These are phyloP conservation scores for Morbakka virulenta DNA, from an alignment of 30 jellyfish, hydroid and myxozoan species.

Conservation along the genomic window DNA sequence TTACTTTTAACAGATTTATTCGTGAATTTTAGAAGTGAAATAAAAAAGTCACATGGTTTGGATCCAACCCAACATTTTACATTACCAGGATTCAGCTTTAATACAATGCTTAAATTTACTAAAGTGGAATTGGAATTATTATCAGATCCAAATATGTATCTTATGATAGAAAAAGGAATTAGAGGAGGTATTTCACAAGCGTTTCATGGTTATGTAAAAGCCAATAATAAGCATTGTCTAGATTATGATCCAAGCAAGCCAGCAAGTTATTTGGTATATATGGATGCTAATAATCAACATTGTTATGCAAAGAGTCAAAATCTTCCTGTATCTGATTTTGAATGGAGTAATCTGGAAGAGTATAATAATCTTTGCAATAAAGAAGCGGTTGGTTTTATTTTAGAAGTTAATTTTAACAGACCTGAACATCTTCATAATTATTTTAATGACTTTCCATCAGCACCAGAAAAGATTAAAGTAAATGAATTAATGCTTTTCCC, in stretches of 20 bases:
- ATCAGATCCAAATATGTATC: conserved; percentile 11
- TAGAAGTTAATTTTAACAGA: too few relatives aligned
- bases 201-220: conserved; percentile 40
- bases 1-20: conserved; percentile 42
- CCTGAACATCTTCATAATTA: too few relatives aligned
- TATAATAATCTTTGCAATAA: neutral
- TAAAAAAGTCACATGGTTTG: conserved; percentile 7
- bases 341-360: conserved; percentile 24
- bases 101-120: conserved; percentile 27
- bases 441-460: too few relatives aligned
- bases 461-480: conserved; percentile 38
- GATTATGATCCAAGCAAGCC: conserved; percentile 1
- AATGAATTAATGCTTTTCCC: conserved; percentile 21
- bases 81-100: conserved; percentile 57
- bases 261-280: conserved; percentile 29
- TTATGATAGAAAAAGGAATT: conserved; percentile 34
- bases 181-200: conserved; percentile 31
- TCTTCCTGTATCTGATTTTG: conserved; percentile 51
- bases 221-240: conserved; percentile 2
- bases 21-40: conserved; percentile 9
- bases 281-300: conserved; percentile 70
- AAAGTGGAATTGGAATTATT: conserved; percentile 12
- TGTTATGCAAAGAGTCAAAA: conserved; percentile 76
- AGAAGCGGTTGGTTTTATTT: conserved; percentile 35
- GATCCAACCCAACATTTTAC: conserved; percentile 48